phyloP scores from a whole-genome alignment of 2,113 vertebrate genomes.

The Nothocercus nigrocapillus region DNA sequence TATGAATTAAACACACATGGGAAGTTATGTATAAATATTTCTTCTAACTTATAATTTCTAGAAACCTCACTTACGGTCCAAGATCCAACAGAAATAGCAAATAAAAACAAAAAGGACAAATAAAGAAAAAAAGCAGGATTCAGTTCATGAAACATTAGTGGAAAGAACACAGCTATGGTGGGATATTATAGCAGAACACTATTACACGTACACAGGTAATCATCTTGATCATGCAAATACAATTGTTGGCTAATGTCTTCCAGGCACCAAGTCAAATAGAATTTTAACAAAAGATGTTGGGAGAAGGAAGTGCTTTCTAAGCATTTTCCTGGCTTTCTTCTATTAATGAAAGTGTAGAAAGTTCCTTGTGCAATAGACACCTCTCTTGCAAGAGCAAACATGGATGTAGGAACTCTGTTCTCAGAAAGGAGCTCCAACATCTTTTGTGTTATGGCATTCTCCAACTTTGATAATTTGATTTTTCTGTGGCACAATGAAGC shows the following conservation, averaged over 20 bases:
- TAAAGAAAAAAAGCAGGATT: not conserved
- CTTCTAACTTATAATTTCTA: not conserved
- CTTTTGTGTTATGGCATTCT: not conserved
- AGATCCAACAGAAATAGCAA: not conserved
- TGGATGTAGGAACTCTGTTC: not conserved
- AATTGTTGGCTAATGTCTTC: not conserved
- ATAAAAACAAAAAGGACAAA: not conserved
- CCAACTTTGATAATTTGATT: not conserved
- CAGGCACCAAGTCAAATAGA: not conserved
- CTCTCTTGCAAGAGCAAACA: not conserved
- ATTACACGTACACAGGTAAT: not conserved
- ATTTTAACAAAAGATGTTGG: not conserved
- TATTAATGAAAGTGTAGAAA: not conserved
- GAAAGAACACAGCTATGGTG: not conserved
- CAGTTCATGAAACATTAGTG: not conserved
- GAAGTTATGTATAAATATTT: not conserved
- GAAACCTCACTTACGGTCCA: not conserved
- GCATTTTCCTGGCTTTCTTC: not conserved
- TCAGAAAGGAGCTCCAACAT: accelerated
- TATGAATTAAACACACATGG: not conserved
- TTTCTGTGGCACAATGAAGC: not conserved
- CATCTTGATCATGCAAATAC: not conserved
- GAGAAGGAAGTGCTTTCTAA: not conserved
- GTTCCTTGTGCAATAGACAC: accelerated
- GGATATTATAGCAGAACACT: not conserved